A percentile compares a stretch with the other conserved stretches of the same genome.
Evolutionary conservation across 2,797 vertebrate genomes (phyloP).

Genomic region (Arctocebus calabarensis): DNA sequence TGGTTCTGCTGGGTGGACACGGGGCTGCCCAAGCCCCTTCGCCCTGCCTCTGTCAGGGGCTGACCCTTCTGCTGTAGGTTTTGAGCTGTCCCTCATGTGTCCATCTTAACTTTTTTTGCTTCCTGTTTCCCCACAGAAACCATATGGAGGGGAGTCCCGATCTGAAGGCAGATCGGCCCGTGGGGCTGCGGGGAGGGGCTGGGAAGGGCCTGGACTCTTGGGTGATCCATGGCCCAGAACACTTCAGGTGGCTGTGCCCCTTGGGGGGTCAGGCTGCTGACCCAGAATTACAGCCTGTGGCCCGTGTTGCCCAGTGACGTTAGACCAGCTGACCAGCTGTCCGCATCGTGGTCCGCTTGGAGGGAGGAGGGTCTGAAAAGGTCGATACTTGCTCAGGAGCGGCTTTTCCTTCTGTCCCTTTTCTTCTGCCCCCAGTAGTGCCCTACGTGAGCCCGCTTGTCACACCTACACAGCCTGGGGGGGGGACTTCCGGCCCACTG

Average conservation of each 20-base stretch:
- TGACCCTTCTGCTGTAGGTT: neutral
- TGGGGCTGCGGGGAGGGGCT: accelerated
- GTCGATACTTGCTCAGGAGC: too few relatives aligned
- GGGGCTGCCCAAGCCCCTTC: neutral
- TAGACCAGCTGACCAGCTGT: neutral
- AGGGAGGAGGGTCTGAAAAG: neutral
- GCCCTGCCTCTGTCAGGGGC: accelerated
- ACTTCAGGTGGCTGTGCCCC: neutral
- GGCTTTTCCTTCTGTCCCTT: neutral
- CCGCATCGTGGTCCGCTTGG: neutral
- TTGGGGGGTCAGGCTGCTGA: too few relatives aligned
- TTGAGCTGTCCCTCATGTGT: accelerated
- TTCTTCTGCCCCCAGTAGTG: neutral
- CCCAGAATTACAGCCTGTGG: neutral
- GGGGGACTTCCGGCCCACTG: neutral
- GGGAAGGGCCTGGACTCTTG: neutral
- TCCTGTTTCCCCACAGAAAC: neutral
- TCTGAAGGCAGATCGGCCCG: neutral
- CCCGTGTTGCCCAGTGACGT: accelerated
- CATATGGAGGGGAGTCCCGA: too few relatives aligned
- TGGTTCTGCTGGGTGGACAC: accelerated
- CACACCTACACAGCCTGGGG: neutral
- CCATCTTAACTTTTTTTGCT: too few relatives aligned
- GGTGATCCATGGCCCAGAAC: neutral
- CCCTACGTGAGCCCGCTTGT: neutral